Evolutionary conservation across 2,797 vertebrate genomes (phyloP).

Genomic region (Sebastes hubbsi): DNA sequence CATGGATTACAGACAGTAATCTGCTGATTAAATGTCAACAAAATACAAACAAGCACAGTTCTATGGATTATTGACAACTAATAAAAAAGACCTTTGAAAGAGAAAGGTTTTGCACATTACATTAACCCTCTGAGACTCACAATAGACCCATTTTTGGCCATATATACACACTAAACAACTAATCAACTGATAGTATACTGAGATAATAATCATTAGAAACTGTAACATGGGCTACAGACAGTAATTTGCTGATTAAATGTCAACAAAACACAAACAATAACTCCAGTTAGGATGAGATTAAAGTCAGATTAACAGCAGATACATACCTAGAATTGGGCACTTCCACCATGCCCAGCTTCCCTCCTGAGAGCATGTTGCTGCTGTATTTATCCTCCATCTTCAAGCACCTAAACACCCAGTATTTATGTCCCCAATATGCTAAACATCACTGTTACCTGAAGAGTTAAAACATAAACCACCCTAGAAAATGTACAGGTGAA

Average conservation of each 20-base stretch:
- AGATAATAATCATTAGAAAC: neutral
- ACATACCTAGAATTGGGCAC: conserved; percentile 90
- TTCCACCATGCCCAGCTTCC: conserved; percentile 92
- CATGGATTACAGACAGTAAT: neutral
- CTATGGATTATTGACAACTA: too few relatives aligned
- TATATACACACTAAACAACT: neutral
- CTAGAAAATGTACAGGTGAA: neutral
- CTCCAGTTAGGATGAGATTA: neutral
- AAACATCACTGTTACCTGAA: conserved; percentile 18
- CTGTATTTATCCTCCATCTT: conserved; percentile 94
- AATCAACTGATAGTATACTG: neutral
- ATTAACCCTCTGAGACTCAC: too few relatives aligned
- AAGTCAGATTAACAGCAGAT: accelerated
- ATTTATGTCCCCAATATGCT: neutral
- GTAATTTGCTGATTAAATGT: neutral
- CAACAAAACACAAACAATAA: neutral
- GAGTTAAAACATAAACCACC: neutral
- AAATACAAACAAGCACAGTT: too few relatives aligned
- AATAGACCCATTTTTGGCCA: too few relatives aligned
- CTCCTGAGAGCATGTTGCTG: conserved; percentile 89
- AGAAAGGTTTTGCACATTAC: too few relatives aligned
- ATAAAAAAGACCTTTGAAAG: too few relatives aligned
- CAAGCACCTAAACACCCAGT: neutral
- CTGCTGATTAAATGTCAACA: neutral
- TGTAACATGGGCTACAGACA: neutral